These are phyloP conservation scores for Sebastes iracundus DNA, from an alignment of 2,797 vertebrate genomes.

Conservation along the genomic window DNA sequence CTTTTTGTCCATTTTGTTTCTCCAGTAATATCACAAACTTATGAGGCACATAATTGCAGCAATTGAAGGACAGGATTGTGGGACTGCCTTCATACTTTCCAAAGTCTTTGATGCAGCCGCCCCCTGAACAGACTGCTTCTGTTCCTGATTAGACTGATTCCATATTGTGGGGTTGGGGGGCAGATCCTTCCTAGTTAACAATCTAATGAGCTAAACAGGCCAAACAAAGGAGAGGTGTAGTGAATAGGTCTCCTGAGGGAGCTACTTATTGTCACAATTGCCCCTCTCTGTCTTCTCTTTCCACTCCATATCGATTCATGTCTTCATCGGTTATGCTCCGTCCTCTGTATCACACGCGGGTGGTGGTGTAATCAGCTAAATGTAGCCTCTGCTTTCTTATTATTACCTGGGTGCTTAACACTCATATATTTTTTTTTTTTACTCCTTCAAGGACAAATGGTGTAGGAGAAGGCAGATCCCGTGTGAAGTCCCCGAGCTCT, in stretches of 20 bases:
- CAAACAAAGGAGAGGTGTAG: conserved; percentile 53
- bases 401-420: conserved; percentile 78
- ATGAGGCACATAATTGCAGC: conserved; percentile 31
- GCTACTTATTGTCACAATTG: conserved; percentile 62
- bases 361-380: conserved; percentile 70
- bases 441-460: conserved; percentile 93
- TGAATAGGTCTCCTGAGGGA: conserved; percentile 49
- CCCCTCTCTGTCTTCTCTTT: conserved; percentile 43
- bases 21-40: conserved; percentile 6
- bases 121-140: conserved; percentile 24
- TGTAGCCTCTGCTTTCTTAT: conserved; percentile 70
- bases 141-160: conserved; percentile 47
- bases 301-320: conserved; percentile 54
- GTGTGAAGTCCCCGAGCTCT: conserved; percentile 91
- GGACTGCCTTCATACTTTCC: conserved; percentile 23
- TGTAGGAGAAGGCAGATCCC: conserved; percentile 88
- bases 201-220: conserved; percentile 61
- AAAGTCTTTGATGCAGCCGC: conserved; percentile 40
- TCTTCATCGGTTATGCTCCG: conserved; percentile 48
- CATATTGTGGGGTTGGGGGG: conserved; percentile 48
- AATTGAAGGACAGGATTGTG: conserved; percentile 22
- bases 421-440: conserved; percentile 6
- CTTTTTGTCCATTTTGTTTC: not conserved
- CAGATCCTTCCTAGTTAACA: conserved; percentile 55
- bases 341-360: conserved; percentile 41